A percentile compares a stretch with the other conserved stretches of the same genome.
Evolutionary conservation across 2,888 invertebrate species (phyloP).

Genomic region (Lasioglossum oenotherae): DNA sequence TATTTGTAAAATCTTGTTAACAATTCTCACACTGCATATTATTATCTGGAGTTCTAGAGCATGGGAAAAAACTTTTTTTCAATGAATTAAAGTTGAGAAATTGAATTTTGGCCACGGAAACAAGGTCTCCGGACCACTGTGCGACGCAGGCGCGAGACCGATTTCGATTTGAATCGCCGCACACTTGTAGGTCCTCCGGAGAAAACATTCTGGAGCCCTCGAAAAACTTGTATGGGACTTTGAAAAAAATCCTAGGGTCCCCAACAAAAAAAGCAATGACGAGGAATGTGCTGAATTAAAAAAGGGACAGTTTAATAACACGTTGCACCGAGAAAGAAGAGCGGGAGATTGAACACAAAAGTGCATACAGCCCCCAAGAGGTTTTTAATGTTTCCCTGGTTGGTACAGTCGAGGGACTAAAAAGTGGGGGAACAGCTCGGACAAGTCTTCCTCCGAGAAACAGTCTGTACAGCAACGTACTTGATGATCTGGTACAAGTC

Average conservation of each 20-base stretch:
- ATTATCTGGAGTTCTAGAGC: no score
- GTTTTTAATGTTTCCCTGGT: not conserved
- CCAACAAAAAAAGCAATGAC: not conserved
- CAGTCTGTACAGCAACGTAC: not conserved
- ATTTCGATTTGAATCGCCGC: conserved; percentile 12
- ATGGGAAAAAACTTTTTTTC: no score
- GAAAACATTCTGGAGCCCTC: not conserved
- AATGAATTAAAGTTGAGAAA: no score
- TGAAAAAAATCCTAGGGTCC: not conserved
- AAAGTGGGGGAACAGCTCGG: not conserved
- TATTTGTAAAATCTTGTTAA: no score
- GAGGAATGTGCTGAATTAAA: not conserved
- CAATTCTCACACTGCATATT: no score
- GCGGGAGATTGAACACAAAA: not conserved
- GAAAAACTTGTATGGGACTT: not conserved
- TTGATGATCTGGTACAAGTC: not conserved
- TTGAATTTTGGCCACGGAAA: no score
- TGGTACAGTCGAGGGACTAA: not conserved
- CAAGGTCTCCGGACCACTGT: no score
- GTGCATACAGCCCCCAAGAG: no score
- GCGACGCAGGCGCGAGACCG: conserved; percentile 27
- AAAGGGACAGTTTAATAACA: not conserved
- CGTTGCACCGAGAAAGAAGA: not conserved
- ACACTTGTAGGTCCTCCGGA: not conserved
- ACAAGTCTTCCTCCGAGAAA: not conserved